These are phyloP conservation scores for Cryptocheilus praepositus DNA, from an alignment of 2,888 invertebrate genomes.

Conservation along the genomic window DNA sequence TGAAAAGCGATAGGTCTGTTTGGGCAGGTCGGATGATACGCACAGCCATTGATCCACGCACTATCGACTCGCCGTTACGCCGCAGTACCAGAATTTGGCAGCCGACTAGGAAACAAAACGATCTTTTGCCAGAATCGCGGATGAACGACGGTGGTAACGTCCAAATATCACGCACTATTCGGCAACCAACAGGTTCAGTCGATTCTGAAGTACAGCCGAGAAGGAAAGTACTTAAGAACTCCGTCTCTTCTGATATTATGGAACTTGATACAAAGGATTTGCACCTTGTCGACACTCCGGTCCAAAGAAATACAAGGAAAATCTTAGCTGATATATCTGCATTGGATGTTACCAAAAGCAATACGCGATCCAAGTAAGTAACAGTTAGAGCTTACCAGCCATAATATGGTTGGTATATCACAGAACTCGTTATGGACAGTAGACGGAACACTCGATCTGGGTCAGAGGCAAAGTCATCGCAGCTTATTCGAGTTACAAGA, in stretches of 20 bases:
- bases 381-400: too few relatives aligned
- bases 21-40: constrained; percentile 51
- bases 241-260: too few relatives aligned
- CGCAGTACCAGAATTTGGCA: constrained; percentile 56
- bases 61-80: constrained; percentile 57
- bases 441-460: constrained; percentile 54
- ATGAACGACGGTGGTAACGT: constrained; percentile 35
- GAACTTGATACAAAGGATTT: too few relatives aligned
- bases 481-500: constrained; percentile 52
- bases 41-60: constrained; percentile 10
- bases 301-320: constrained; percentile 29
- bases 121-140: constrained; percentile 51
- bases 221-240: too few relatives aligned
- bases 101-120: constrained; percentile 29
- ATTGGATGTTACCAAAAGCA: constrained; percentile 6
- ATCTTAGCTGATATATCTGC: background rate
- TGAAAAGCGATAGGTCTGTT: too few relatives aligned
- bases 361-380: constrained; percentile 30
- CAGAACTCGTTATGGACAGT: background rate
- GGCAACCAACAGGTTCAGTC: constrained; percentile 35
- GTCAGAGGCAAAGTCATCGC: constrained; percentile 63
- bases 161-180: constrained; percentile 25
- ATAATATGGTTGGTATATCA: background rate
- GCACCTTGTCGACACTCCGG: too few relatives aligned
- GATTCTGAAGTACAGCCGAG: constrained; percentile 26